phyloP scores from a whole-genome alignment of 2,888 invertebrate genomes.

The Abrostola triplasia region DNA sequence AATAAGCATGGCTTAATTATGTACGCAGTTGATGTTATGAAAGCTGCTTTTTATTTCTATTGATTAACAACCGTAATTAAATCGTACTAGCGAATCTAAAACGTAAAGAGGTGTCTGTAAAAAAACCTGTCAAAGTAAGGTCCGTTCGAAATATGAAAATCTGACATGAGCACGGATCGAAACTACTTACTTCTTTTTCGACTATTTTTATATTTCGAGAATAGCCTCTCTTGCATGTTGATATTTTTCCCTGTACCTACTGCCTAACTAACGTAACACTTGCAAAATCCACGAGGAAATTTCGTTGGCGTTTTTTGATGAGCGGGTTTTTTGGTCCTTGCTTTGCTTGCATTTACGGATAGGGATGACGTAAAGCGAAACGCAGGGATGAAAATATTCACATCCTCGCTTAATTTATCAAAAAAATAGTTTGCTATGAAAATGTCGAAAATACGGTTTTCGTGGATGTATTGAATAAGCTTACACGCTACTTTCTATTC shows the following conservation, averaged over 20 bases:
- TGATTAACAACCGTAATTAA: not conserved
- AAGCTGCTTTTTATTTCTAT: slow-evolving; percentile 7
- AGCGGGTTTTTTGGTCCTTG: slow-evolving; percentile 1
- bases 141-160: too few species aligned
- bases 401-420: not conserved
- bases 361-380: not conserved
- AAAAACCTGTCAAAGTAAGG: too few species aligned
- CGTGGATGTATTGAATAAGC: too few species aligned
- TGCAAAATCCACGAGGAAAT: slow-evolving; percentile 4
- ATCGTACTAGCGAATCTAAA: too few species aligned
- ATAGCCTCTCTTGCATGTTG: not conserved
- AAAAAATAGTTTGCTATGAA: not conserved
- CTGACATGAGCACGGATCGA: too few species aligned
- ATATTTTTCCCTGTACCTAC: not conserved
- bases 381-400: not conserved
- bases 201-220: too few species aligned
- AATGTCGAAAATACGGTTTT: too few species aligned
- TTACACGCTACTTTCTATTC: too few species aligned
- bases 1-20: slow-evolving; percentile 36
- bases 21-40: slow-evolving; percentile 7
- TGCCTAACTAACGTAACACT: not conserved
- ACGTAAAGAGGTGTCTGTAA: too few species aligned
- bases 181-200: too few species aligned
- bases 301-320: slow-evolving; percentile 5
- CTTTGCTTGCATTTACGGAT: slow-evolving; percentile 1